Evolutionary conservation across 2,888 invertebrate species (phyloP), one percentile per base, ranked within the genome.

Genomic region (Caenorhabditis sp.): DNA sequence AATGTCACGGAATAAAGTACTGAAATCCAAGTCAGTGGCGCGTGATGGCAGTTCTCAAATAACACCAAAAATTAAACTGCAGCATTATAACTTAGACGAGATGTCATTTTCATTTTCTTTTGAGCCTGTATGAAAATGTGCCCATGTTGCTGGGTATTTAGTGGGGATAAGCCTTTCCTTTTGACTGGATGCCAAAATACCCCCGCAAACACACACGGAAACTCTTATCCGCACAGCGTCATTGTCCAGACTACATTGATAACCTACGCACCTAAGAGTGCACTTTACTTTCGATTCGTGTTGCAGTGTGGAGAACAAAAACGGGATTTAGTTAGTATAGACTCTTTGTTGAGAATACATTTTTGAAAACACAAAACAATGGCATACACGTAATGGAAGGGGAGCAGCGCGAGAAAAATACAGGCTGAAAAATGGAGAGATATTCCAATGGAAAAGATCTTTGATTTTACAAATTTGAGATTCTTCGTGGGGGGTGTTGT

Each of bases 211-310:
- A 49, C 66, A 47, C 19, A 64, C 49, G 49, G n/a, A 47, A 47
- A 47, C 8, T 54, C 7, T 66, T 66, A n/a, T 28, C 26, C n/a
- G n/a, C n/a, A 16, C 64, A 19, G 26, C 68, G 51, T 73, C 73
- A 74, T 54, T 54, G 63, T 63, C 44, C 63, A 51, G 74, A 74
- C 74, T 74, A 74, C 74, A 64, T 28, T 64, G 74, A 74, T 54
- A 74, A 64, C 63, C 64, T 58, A 75, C 66, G 64, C 66, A 74
- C 31, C 41, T 10, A 35, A 63, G 63, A 64, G 54, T 61, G 73
- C 73, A 61, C 24, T 28, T 49, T 51, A 49, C 54, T 74, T 19
- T 35, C 22, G 22, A 28, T n/a, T 63, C 64, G 63, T 74, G 49
- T 68, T 68, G 38, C 49, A n/a, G 19, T 51, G 12, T 38, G 24